phyloP scores from a whole-genome alignment of 2,888 invertebrate genomes.

The Alviniconcha strummeri region DNA sequence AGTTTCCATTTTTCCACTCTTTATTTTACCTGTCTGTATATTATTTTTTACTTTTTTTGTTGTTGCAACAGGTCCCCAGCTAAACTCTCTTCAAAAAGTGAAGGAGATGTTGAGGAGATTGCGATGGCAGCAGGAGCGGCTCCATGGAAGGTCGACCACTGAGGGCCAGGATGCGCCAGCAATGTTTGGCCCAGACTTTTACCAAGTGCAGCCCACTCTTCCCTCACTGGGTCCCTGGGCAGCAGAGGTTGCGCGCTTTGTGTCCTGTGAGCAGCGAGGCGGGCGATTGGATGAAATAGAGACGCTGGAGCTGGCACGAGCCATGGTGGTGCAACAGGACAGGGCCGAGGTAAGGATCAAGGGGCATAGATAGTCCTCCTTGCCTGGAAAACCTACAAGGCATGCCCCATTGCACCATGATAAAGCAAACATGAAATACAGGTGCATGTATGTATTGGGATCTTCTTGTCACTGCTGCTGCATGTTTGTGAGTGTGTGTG shows the following conservation, averaged over 20 bases:
- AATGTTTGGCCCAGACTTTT: conserved; percentile 11
- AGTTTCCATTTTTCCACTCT: too few species aligned
- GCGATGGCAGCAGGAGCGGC: conserved; percentile 65
- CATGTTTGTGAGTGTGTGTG: not conserved
- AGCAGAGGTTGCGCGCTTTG: conserved; percentile 56
- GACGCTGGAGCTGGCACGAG: conserved; percentile 51
- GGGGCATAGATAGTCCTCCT: not conserved
- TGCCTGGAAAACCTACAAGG: too few species aligned
- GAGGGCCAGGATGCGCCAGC: conserved; percentile 16
- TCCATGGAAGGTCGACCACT: conserved; percentile 45
- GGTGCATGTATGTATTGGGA: too few species aligned
- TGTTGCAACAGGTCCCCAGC: conserved; percentile 43
- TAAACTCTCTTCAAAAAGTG: conserved; percentile 65
- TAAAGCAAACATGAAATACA: too few species aligned
- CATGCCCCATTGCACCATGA: too few species aligned
- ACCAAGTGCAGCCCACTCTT: not conserved
- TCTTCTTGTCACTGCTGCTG: not conserved
- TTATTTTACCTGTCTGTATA: too few species aligned
- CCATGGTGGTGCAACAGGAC: conserved; percentile 67
- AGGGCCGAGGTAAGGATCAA: conserved; percentile 64
- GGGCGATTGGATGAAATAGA: conserved; percentile 33
- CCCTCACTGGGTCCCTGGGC: conserved; percentile 32
- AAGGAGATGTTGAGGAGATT: conserved; percentile 66
- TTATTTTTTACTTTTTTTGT: too few species aligned
- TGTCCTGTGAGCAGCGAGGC: conserved; percentile 55